phyloP scores from a whole-genome alignment of 2,888 invertebrate genomes.

The Apamea crenata region DNA sequence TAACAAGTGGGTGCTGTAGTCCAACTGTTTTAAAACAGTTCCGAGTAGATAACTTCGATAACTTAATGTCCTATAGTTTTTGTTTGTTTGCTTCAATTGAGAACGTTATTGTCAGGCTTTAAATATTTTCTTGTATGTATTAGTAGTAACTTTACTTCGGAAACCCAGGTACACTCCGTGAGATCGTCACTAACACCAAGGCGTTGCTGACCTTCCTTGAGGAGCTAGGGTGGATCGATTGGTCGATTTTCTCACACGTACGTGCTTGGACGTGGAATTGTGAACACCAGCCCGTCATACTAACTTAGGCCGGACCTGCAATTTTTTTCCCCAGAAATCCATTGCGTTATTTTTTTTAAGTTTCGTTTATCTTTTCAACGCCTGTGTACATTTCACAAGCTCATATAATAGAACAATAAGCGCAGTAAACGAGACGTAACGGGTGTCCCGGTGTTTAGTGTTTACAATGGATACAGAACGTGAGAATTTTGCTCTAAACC shows the following conservation, averaged over 20 bases:
- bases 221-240: too few relatives aligned
- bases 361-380: conserved; percentile 75
- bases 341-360: conserved; percentile 25
- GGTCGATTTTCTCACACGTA: not conserved
- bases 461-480: conserved; percentile 87
- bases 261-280: not conserved
- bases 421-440: conserved; percentile 86
- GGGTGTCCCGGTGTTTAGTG: conserved; percentile 80
- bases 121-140: not conserved
- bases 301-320: not conserved
- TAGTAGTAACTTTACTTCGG: not conserved
- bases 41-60: not conserved
- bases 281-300: not conserved
- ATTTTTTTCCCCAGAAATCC: conserved; percentile 15
- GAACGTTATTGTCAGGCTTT: not conserved
- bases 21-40: conserved; percentile 23
- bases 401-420: conserved; percentile 85
- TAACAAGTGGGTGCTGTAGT: conserved; percentile 39
- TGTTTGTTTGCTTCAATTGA: not conserved
- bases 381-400: conserved; percentile 86
- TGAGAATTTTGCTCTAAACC: conserved; percentile 86
- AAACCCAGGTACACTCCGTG: not conserved
- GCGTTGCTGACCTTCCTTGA: not conserved
- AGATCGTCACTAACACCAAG: not conserved
- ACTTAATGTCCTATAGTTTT: not conserved